These are phyloP conservation scores for Notechis scutatus DNA, from an alignment of 2,113 vertebrate genomes.

Conservation along the genomic window DNA sequence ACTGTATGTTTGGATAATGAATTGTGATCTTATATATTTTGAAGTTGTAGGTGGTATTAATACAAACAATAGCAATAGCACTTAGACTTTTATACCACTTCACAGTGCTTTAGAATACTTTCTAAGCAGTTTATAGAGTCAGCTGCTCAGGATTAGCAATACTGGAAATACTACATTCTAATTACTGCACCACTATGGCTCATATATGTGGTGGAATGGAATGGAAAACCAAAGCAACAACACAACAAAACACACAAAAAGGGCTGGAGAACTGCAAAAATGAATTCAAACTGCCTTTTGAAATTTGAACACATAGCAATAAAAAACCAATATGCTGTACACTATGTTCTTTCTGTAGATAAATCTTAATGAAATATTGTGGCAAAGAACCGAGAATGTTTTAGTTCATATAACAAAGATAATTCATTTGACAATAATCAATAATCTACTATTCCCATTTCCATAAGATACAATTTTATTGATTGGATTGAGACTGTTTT, in stretches of 20 bases:
- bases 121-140: neutral
- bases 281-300: neutral
- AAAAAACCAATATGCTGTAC: constrained; percentile 34
- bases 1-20: neutral
- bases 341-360: constrained; percentile 19
- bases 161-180: neutral
- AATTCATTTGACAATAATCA: constrained; percentile 18
- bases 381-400: constrained; percentile 3
- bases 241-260: neutral
- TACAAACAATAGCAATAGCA: neutral
- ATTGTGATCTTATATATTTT: neutral
- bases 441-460: neutral
- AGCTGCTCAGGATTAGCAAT: neutral
- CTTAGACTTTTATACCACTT: neutral
- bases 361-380: constrained; percentile 7
- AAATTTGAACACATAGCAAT: constrained; percentile 17
- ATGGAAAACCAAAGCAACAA: neutral
- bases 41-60: too few species aligned
- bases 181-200: neutral
- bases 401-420: neutral
- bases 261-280: neutral
- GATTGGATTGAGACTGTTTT: constrained; percentile 25
- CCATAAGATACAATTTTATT: constrained; percentile 9
- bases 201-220: neutral
- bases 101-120: neutral